Conservation (phyloP, 1,140 invertebrate species). For the Trichonephila inaurata region DNA sequence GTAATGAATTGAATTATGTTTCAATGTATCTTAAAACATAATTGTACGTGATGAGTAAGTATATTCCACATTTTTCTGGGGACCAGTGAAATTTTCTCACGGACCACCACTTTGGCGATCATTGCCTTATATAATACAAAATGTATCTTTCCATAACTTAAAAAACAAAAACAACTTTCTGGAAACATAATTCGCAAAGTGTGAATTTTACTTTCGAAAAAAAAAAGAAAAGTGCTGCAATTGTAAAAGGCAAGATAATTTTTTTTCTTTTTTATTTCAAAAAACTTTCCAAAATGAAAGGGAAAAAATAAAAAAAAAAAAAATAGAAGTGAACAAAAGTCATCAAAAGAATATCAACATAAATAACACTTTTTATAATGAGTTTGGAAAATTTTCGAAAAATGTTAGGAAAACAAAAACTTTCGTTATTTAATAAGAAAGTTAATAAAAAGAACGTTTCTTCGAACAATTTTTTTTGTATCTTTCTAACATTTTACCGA, state of each 20-base stretch:
- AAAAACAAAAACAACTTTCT: not conserved
- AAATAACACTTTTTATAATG: slow-evolving; percentile 24
- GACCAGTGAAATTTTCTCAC: too few species aligned
- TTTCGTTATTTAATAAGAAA: not conserved
- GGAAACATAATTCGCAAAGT: not conserved
- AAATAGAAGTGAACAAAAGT: not conserved
- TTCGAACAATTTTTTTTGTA: not conserved
- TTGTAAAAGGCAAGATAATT: not conserved
- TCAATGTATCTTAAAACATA: too few species aligned
- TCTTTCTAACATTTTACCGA: not conserved
- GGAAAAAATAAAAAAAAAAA: not conserved
- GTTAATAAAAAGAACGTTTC: not conserved
- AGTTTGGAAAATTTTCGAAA: not conserved
- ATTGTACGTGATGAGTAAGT: too few species aligned
- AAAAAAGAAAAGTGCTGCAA: not conserved
- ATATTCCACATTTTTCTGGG: too few species aligned
- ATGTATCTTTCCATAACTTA: too few species aligned
- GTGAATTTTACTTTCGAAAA: not conserved
- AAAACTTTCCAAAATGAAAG: not conserved
- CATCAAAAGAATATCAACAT: not conserved
- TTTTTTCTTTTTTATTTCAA: not conserved
- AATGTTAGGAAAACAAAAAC: not conserved
- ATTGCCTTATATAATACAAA: too few species aligned
- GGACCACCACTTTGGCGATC: too few species aligned
- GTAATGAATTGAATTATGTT: too few species aligned